Evolutionary conservation across 2,888 invertebrate genomes (phyloP).

Genomic region (Elaeidobius kamerunicus): DNA sequence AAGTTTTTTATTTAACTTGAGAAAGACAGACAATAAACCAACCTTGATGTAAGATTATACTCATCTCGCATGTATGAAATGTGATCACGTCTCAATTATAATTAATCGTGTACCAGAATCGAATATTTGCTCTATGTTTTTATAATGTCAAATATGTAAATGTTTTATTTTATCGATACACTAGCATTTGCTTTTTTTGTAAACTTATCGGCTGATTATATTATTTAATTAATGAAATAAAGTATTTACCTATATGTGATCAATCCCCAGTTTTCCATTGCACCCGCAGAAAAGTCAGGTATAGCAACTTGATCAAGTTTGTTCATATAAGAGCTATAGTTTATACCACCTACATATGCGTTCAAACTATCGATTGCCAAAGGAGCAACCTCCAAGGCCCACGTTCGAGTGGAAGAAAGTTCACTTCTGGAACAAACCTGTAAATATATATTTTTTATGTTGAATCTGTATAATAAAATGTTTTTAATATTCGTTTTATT

Average conservation of each 20-base stretch:
- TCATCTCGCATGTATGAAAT: no score
- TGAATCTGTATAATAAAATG: no score
- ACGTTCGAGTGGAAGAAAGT: constrained; percentile 15
- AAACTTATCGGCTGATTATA: no score
- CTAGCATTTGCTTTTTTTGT: no score
- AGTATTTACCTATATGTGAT: constrained; percentile 66
- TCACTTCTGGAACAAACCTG: constrained; percentile 38
- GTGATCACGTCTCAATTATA: no score
- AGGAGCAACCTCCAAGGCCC: constrained; percentile 32
- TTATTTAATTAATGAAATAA: no score
- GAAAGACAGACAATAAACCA: no score
- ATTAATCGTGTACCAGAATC: neutral
- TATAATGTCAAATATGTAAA: neutral
- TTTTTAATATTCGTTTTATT: no score
- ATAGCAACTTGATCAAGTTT: constrained; percentile 82
- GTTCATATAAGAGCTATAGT: constrained; percentile 50
- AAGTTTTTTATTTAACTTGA: no score
- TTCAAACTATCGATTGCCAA: constrained; percentile 30
- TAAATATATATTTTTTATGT: no score
- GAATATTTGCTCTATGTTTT: neutral
- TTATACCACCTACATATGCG: constrained; percentile 29
- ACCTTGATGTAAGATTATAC: no score
- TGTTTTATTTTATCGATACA: neutral
- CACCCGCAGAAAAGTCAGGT: constrained; percentile 78
- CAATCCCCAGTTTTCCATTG: constrained; percentile 93